phyloP scores from a whole-genome alignment of 2,113 vertebrate genomes.

The Myocastor coypus region DNA sequence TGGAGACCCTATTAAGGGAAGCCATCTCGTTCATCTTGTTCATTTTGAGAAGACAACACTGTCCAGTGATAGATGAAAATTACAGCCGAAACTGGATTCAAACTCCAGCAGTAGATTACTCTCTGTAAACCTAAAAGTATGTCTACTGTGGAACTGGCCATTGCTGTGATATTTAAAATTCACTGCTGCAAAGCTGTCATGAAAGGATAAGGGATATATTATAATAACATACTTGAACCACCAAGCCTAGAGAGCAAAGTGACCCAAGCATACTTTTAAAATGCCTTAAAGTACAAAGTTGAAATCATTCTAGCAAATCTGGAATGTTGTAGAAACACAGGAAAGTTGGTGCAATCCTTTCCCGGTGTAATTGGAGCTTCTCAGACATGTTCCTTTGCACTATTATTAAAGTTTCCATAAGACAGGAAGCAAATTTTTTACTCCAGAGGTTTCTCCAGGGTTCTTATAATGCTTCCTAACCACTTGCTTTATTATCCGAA shows the following conservation, averaged over 20 bases:
- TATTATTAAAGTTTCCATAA: not conserved
- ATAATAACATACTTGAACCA: not conserved
- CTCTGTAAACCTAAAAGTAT: not conserved
- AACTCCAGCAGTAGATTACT: not conserved
- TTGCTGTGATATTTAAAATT: not conserved
- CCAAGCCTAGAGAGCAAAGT: conserved; percentile 30
- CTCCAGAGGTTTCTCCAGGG: not conserved
- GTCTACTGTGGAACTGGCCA: not conserved
- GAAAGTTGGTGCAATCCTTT: not conserved
- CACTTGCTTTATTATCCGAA: not conserved
- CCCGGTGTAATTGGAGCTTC: not conserved
- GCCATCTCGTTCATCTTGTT: not conserved
- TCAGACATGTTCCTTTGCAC: not conserved
- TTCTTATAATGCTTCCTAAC: not conserved
- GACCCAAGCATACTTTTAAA: conserved; percentile 1
- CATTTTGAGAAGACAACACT: not conserved
- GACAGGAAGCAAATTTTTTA: not conserved
- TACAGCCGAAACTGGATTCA: not conserved
- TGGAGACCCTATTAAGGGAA: not conserved
- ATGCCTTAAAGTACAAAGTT: not conserved
- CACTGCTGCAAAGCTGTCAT: not conserved
- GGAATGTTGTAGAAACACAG: not conserved
- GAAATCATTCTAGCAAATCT: not conserved
- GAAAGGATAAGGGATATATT: conserved; percentile 24
- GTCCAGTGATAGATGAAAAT: not conserved